Evolutionary conservation across 2,113 vertebrate species (phyloP).

Genomic region (Excalfactoria chinensis): DNA sequence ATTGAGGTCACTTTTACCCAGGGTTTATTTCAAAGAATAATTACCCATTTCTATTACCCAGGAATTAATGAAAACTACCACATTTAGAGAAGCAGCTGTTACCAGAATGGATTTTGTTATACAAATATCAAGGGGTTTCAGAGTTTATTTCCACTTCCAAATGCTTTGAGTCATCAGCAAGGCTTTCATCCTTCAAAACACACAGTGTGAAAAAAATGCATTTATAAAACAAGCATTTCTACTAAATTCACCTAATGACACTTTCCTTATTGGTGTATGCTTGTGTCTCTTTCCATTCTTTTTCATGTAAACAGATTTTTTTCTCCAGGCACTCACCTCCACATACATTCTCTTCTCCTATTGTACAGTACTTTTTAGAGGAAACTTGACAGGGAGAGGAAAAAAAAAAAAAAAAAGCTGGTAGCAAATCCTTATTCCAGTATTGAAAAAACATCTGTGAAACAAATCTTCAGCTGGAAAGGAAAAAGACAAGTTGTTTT

Average conservation of each 20-base stretch:
- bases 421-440: background rate
- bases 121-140: background rate
- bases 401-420: background rate
- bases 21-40: background rate
- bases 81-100: background rate
- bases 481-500: background rate
- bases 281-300: background rate
- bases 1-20: background rate
- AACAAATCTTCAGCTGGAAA: background rate
- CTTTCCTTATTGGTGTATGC: fast-evolving
- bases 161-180: background rate
- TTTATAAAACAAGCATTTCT: background rate
- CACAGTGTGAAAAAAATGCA: background rate
- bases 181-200: background rate
- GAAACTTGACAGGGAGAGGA: background rate
- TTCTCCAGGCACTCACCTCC: background rate
- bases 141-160: background rate
- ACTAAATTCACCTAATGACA: background rate
- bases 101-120: background rate
- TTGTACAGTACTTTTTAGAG: background rate
- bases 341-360: background rate
- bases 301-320: background rate
- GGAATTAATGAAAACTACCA: background rate
- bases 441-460: background rate
- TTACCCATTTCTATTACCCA: background rate